These are phyloP conservation scores for Lophotriccus pileatus DNA, from an alignment of 2,797 vertebrate genomes.

Conservation along the genomic window DNA sequence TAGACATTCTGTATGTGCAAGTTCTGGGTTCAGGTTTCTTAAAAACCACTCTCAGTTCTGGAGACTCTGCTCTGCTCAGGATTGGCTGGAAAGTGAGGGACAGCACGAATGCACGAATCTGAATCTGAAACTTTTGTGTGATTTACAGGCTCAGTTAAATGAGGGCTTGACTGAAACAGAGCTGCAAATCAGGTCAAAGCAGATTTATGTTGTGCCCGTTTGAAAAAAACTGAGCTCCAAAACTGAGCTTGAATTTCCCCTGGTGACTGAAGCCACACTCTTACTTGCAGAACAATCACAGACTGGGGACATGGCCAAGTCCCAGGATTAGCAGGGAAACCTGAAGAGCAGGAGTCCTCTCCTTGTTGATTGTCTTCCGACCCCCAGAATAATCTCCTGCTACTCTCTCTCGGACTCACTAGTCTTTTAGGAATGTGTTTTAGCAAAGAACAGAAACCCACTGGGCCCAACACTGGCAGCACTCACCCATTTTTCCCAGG, in stretches of 20 bases:
- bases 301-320: neutral
- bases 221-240: conserved; percentile 18
- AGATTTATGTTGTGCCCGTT: neutral
- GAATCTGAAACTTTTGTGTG: neutral
- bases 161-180: conserved; percentile 23
- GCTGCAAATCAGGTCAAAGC: conserved; percentile 37
- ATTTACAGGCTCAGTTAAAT: conserved; percentile 15
- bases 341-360: neutral
- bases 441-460: neutral
- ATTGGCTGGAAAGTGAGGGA: neutral
- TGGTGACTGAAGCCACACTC: neutral
- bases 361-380: neutral
- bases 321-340: neutral
- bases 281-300: neutral
- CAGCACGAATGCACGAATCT: neutral
- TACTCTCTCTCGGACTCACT: neutral
- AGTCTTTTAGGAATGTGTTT: neutral
- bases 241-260: conserved; percentile 28
- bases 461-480: neutral
- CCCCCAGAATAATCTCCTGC: neutral
- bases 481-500: neutral
- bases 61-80: neutral
- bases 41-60: neutral
- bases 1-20: neutral
- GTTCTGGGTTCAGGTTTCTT: neutral